Evolutionary conservation across 2,888 invertebrate species (phyloP).

Genomic region (Acrobasis consociella): DNA sequence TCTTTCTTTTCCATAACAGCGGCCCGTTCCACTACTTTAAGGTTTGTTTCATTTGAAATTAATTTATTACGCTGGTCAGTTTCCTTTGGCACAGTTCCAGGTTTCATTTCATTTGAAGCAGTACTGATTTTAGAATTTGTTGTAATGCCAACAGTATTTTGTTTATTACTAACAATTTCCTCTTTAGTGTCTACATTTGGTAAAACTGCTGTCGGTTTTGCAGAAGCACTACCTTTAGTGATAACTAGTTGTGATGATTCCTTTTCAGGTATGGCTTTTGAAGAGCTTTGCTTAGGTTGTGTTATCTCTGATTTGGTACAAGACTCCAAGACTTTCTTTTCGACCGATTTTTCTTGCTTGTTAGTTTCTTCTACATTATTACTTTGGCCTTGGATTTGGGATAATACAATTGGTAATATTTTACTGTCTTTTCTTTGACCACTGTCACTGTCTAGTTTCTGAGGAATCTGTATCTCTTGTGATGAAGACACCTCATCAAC

Average conservation of each 20-base stretch:
- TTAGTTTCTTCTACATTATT: neutral
- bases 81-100: neutral
- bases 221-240: neutral
- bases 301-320: neutral
- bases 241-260: neutral
- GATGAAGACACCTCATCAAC: constrained; percentile 10
- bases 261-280: neutral
- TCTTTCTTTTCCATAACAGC: constrained; percentile 31
- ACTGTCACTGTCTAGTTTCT: neutral
- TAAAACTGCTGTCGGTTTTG: neutral
- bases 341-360: neutral
- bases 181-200: neutral
- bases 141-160: neutral
- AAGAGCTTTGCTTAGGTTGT: neutral
- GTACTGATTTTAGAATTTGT: neutral
- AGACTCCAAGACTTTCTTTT: neutral
- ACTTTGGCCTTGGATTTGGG: neutral
- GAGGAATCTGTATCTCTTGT: neutral
- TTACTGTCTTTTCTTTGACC: neutral
- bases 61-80: constrained; percentile 8
- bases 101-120: neutral
- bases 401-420: neutral
- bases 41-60: constrained; percentile 4
- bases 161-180: neutral
- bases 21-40: constrained; percentile 10